These are phyloP conservation scores for Pteruthius melanotis DNA, from an alignment of 2,113 vertebrate genomes.

Conservation along the genomic window DNA sequence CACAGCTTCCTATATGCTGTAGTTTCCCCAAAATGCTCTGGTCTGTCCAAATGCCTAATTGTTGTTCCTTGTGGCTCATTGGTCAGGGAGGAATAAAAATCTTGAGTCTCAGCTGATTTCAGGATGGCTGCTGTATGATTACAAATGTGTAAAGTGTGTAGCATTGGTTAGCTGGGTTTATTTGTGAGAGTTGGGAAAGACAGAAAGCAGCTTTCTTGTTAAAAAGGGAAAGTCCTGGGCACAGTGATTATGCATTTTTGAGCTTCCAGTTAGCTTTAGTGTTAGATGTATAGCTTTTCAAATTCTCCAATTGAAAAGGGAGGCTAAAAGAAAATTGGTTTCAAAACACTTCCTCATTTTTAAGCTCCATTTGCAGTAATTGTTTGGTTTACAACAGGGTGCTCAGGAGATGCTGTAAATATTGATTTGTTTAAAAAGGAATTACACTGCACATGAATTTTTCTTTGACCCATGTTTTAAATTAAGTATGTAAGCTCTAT, in stretches of 20 bases:
- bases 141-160: neutral
- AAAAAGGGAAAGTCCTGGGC: neutral
- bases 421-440: neutral
- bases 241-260: neutral
- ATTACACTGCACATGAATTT: neutral
- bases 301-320: neutral
- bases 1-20: neutral
- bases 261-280: neutral
- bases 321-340: neutral
- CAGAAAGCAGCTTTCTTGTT: neutral
- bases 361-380: neutral
- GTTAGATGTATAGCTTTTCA: neutral
- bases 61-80: neutral
- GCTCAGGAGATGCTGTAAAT: neutral
- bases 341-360: neutral
- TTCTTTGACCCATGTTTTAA: neutral
- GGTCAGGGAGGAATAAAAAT: neutral
- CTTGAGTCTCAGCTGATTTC: neutral
- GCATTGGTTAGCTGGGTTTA: neutral
- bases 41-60: neutral
- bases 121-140: neutral
- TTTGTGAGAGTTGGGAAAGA: neutral
- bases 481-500: neutral
- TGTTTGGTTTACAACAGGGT: neutral
- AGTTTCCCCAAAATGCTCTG: neutral